Percentiles rank a stretch among this genome's conserved stretches.
Evolutionary conservation across 2,888 invertebrate species (phyloP).

Genomic region (Coelopa pilipes): DNA sequence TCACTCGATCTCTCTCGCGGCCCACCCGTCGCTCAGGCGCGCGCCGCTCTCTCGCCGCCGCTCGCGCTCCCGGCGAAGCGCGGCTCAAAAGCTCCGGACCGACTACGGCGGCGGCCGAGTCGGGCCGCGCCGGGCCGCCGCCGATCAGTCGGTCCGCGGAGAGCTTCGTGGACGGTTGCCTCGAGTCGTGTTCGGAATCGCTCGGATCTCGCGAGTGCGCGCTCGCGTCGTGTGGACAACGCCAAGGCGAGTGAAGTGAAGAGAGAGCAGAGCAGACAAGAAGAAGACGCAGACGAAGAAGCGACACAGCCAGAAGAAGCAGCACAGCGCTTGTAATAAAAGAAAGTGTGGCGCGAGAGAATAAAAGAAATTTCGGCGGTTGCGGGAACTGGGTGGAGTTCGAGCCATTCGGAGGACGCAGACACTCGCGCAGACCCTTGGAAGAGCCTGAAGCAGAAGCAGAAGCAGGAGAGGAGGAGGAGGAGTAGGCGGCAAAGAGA

Average conservation of each 20-base stretch:
- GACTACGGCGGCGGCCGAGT: too few relatives aligned
- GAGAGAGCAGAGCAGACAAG: not conserved
- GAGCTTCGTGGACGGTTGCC: constrained; percentile 18
- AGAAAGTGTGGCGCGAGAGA: not conserved
- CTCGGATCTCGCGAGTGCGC: constrained; percentile 1
- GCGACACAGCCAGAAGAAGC: not conserved
- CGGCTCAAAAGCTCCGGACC: constrained; percentile 1
- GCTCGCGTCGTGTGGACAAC: not conserved
- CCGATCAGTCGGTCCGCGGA: constrained; percentile 26
- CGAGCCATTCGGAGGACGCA: too few relatives aligned
- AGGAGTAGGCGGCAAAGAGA: not conserved
- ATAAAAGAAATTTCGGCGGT: not conserved
- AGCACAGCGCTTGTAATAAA: not conserved
- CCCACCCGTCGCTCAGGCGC: not conserved
- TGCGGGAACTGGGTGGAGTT: too few relatives aligned
- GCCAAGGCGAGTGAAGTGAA: not conserved
- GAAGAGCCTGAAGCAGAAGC: not conserved
- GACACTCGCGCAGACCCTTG: too few relatives aligned
- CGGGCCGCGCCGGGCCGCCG: not conserved
- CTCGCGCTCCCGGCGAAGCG: not conserved
- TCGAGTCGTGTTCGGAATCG: not conserved
- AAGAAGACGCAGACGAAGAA: not conserved
- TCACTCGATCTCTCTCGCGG: not conserved
- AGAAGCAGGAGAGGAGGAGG: not conserved
- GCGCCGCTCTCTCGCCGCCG: not conserved